phyloP scores from a whole-genome alignment of 2,888 invertebrate genomes.

The Atrina japonica region DNA sequence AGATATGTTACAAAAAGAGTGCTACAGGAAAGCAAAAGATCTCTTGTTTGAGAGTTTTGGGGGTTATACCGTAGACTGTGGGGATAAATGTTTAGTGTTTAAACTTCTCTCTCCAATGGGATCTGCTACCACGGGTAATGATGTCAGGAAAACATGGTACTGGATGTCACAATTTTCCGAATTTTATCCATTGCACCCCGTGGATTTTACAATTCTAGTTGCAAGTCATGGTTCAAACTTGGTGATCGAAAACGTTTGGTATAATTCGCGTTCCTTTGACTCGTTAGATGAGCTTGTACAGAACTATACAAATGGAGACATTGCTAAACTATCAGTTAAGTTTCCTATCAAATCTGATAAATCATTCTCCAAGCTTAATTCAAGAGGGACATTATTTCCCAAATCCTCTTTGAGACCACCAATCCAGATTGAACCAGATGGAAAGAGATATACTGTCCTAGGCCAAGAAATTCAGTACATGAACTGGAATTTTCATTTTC shows the following conservation, averaged over 20 bases:
- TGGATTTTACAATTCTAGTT: constrained; percentile 62
- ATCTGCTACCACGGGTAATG: constrained; percentile 30
- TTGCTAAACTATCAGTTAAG: constrained; percentile 27
- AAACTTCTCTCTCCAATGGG: constrained; percentile 53
- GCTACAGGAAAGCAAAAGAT: constrained; percentile 34
- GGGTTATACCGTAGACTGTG: constrained; percentile 37
- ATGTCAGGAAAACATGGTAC: constrained; percentile 44
- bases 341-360: constrained; percentile 50
- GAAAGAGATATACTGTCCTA: constrained; percentile 68
- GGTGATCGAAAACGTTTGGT: constrained; percentile 56
- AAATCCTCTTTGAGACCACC: constrained; percentile 56
- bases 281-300: constrained; percentile 41
- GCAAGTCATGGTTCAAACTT: constrained; percentile 35
- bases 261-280: constrained; percentile 45
- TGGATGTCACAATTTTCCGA: constrained; percentile 50
- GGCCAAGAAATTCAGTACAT: constrained; percentile 66
- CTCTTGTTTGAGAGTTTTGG: constrained; percentile 58
- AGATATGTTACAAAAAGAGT: constrained; percentile 19
- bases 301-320: not conserved
- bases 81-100: constrained; percentile 20
- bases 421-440: constrained; percentile 67
- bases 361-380: constrained; percentile 43
- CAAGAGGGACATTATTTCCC: constrained; percentile 51
- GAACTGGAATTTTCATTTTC: constrained; percentile 72
- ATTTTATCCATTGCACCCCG: constrained; percentile 57